These are phyloP conservation scores for Amaurobius ferox DNA, from an alignment of 2,888 invertebrate species.

Conservation along the genomic window DNA sequence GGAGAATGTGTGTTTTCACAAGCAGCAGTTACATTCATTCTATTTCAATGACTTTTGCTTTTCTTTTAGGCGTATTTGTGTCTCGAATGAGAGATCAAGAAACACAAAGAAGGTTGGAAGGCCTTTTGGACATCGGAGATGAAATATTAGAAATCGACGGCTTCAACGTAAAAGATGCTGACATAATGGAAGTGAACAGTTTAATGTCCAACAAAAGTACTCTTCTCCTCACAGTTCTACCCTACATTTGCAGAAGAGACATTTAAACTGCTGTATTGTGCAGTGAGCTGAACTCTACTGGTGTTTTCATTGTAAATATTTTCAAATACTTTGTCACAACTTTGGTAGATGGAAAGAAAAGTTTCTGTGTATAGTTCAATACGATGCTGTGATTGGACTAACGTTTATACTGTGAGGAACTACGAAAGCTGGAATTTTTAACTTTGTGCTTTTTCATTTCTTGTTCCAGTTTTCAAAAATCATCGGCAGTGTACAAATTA, in stretches of 20 bases:
- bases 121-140: conserved; percentile 77
- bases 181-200: conserved; percentile 76
- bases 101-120: conserved; percentile 76
- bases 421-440: no score
- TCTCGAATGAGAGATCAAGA: conserved; percentile 76
- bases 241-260: conserved; percentile 70
- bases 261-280: conserved; percentile 30
- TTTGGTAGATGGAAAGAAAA: background rate
- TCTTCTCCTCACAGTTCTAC: conserved; percentile 74
- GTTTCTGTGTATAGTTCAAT: background rate
- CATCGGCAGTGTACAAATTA: no score
- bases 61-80: conserved; percentile 76
- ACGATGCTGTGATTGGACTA: no score
- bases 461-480: no score
- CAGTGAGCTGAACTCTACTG: background rate
- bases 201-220: conserved; percentile 76
- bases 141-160: conserved; percentile 77
- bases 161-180: conserved; percentile 74
- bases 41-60: no score
- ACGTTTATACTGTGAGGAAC: no score
- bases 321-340: background rate
- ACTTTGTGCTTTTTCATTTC: no score
- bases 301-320: conserved; percentile 6
- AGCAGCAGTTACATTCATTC: no score
- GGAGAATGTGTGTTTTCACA: no score